A percentile compares a stretch with the other conserved stretches of the same genome.
These are phyloP conservation scores for Leptoteleia sp. DNA, from an alignment of 1,140 invertebrate genomes.

Conservation along the genomic window DNA sequence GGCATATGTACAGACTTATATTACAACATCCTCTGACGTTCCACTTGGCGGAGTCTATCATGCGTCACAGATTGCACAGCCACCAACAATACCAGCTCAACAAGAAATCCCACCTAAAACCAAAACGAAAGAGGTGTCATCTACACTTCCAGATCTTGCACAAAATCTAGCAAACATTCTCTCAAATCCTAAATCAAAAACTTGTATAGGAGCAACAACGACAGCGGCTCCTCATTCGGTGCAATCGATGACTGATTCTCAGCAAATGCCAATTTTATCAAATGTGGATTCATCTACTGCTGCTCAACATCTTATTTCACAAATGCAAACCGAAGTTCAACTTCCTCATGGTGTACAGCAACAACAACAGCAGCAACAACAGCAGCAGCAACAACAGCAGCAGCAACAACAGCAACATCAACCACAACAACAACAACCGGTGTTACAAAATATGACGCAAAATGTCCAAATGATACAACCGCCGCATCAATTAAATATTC, in stretches of 20 bases:
- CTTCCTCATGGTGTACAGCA: conserved; percentile 49
- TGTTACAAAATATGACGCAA: conserved; percentile 46
- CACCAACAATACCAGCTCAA: conserved; percentile 36
- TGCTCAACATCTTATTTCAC: conserved; percentile 65
- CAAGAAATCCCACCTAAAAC: conserved; percentile 72
- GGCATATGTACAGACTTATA: conserved; percentile 53
- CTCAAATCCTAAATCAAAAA: conserved; percentile 79
- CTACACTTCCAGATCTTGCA: conserved; percentile 78
- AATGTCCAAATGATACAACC: conserved; percentile 57
- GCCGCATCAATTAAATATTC: conserved; percentile 61
- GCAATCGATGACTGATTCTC: conserved; percentile 74
- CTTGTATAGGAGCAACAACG: conserved; percentile 35
- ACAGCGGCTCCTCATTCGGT: conserved; percentile 71
- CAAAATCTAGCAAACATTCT: conserved; percentile 80
- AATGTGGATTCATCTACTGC: conserved; percentile 16
- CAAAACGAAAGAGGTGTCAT: conserved; percentile 78
- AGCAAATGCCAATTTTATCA: not conserved
- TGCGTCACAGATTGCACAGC: conserved; percentile 1
- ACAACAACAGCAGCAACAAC: not conserved
- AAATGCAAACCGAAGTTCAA: conserved; percentile 58
- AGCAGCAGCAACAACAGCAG: conserved; percentile 10
- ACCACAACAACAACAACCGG: conserved; percentile 19
- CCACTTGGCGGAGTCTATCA: not conserved
- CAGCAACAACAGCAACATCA: conserved; percentile 44
- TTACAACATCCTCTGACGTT: conserved; percentile 8